Evolutionary conservation across 2,888 invertebrate species (phyloP).

Genomic region (Eilema griseolum): DNA sequence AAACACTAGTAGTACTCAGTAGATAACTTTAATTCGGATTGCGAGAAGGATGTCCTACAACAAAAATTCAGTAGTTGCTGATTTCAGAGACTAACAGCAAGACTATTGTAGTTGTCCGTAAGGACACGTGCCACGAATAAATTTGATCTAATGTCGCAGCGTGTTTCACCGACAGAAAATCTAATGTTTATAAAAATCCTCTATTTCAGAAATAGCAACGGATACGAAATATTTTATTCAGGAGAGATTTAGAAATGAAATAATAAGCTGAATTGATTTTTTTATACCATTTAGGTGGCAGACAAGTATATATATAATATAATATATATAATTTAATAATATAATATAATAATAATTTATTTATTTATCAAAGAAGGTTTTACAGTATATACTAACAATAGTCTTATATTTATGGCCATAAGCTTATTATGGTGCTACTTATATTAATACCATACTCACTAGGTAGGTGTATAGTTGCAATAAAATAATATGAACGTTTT

Average conservation of each 20-base stretch:
- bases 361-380: no score
- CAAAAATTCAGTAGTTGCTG: neutral
- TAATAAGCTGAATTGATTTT: neutral
- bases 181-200: neutral
- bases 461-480: no score
- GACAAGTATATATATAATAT: no score
- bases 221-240: neutral
- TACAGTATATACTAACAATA: no score
- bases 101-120: neutral
- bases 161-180: neutral
- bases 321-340: no score
- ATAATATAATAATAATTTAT: no score
- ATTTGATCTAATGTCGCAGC: neutral
- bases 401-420: no score
- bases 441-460: no score
- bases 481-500: no score
- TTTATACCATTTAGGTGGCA: no score
- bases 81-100: neutral
- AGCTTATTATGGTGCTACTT: no score
- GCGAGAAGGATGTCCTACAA: neutral
- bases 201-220: neutral
- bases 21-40: neutral
- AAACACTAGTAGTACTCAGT: no score
- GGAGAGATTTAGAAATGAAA: neutral
- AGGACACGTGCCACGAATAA: constrained; percentile 3